Evolutionary conservation across 92 coral and sea anemone genomes (phyloP).

Genomic region (Muricea muricata): DNA sequence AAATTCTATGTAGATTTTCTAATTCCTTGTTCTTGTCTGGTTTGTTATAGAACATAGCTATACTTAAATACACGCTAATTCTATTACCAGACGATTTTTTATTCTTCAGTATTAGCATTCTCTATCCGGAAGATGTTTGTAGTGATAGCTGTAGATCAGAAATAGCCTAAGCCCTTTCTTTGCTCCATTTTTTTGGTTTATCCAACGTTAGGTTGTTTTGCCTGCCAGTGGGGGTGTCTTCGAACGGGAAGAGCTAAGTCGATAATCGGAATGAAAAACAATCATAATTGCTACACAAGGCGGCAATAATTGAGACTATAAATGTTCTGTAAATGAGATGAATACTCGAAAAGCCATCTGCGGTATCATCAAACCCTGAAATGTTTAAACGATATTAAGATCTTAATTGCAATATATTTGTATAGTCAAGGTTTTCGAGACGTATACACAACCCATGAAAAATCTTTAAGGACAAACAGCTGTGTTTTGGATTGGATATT

Average conservation of each 20-base stretch:
- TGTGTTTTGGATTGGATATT: background rate
- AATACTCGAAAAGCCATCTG: background rate
- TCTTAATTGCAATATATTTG: background rate
- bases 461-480: background rate
- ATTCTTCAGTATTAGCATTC: background rate
- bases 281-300: constrained; percentile 8
- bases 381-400: background rate
- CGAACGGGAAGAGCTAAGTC: background rate
- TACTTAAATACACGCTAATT: background rate
- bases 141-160: background rate
- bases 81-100: background rate
- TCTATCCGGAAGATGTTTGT: background rate
- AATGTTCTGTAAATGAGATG: constrained; percentile 11
- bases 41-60: no score
- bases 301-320: background rate
- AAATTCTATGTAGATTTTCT: no score
- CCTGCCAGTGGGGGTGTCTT: background rate
- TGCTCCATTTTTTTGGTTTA: background rate
- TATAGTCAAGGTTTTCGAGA: no score
- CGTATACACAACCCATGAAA: no score
- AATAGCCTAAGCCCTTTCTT: background rate
- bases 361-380: background rate
- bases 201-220: background rate
- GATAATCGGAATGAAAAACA: constrained; percentile 20
- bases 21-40: no score